Percentiles rank a stretch among this genome's conserved stretches.
phyloP scores from a whole-genome alignment of 2,113 vertebrate genomes.

The Pristiophorus japonicus region DNA sequence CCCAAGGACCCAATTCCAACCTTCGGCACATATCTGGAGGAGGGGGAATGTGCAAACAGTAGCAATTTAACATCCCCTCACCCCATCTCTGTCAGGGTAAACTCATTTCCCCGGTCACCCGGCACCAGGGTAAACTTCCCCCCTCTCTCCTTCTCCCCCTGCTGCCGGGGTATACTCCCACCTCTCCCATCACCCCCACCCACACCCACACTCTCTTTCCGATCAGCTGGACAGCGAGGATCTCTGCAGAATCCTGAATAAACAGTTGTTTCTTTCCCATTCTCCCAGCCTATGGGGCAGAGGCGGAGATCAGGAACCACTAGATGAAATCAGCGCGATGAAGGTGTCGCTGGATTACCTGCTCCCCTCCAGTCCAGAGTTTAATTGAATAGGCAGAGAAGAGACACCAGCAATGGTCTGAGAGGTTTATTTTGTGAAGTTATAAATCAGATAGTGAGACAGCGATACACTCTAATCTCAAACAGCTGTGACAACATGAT shows the following conservation, averaged over 20 bases:
- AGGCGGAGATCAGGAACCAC: background rate
- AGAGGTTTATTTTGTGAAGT: background rate
- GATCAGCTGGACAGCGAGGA: background rate
- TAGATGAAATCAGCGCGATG: background rate
- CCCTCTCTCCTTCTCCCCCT: too few relatives aligned
- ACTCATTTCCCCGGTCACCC: too few relatives aligned
- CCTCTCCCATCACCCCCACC: too few relatives aligned
- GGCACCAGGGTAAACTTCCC: too few relatives aligned
- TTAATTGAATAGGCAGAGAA: background rate
- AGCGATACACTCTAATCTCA: constrained; percentile 3
- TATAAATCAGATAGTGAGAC: constrained; percentile 17
- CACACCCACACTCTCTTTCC: background rate
- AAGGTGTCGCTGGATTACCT: background rate
- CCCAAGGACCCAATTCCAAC: background rate
- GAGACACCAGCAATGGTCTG: background rate
- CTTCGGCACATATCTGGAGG: background rate
- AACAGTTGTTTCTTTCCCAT: background rate
- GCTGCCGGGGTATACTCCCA: background rate
- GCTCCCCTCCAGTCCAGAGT: background rate
- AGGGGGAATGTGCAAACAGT: background rate
- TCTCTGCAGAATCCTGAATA: background rate
- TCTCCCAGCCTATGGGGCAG: background rate
- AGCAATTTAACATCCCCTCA: background rate
- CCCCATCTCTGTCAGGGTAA: background rate
- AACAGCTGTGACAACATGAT: constrained; percentile 31